These are phyloP conservation scores for Trichosurus vulpecula DNA, from an alignment of 2,797 vertebrate species.

Conservation along the genomic window DNA sequence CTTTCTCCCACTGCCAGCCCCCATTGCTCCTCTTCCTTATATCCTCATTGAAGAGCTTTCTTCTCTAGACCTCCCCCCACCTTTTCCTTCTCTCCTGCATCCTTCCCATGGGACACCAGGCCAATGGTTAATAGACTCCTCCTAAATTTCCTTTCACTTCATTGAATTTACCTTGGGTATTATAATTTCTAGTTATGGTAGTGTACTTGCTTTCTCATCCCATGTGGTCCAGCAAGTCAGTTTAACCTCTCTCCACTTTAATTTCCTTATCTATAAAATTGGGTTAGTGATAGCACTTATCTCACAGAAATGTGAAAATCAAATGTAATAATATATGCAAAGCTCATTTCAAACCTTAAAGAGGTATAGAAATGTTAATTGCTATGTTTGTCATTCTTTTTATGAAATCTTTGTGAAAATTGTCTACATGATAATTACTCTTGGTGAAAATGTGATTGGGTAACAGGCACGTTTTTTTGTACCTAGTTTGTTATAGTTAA, in stretches of 20 bases:
- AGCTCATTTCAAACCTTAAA: neutral
- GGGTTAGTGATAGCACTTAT: neutral
- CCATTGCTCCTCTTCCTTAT: too few relatives aligned
- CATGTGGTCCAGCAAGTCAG: neutral
- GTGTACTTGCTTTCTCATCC: neutral
- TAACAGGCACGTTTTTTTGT: neutral
- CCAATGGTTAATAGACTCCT: neutral
- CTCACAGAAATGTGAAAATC: neutral
- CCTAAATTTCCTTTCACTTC: neutral
- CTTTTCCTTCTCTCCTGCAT: neutral
- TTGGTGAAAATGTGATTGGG: neutral
- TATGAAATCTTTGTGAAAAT: neutral
- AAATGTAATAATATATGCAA: neutral
- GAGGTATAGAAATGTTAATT: neutral
- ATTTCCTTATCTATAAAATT: neutral
- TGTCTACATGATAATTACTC: neutral
- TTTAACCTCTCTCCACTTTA: neutral
- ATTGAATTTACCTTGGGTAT: neutral
- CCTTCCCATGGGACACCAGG: neutral
- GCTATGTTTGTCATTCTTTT: neutral
- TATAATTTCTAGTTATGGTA: neutral
- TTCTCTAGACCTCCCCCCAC: neutral
- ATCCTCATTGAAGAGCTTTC: neutral
- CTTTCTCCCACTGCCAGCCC: neutral
- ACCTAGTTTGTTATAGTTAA: neutral